Evolutionary conservation across 2,888 invertebrate genomes (phyloP), one percentile per base, ranked within the genome.

Genomic region (Eupithecia tripunctaria): DNA sequence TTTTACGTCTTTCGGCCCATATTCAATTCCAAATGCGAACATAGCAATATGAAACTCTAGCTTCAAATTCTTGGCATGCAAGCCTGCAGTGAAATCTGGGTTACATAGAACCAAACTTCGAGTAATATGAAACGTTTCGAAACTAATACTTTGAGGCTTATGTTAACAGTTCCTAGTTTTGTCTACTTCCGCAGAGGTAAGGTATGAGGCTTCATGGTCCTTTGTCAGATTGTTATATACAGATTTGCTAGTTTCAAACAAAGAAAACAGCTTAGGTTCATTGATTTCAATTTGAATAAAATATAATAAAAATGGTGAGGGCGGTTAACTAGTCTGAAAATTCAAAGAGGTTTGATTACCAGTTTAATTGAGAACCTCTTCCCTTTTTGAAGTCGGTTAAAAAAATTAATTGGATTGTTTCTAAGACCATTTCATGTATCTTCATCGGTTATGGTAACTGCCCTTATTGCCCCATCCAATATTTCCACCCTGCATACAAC

Each of bases 111-210:
- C 81, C 67, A 81, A 84, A 84, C 82, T 84, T 83, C 74, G 80
- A 81, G 78, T 88, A 89, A 91, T 91, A 90, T 86, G 88, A 88
- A 89, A 90, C 90, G 85, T 91, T 91, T 81, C 80, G 79, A 82
- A 84, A 86, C 82, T 84, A 83, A 84, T 83, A 83, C 79, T 59
- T 36, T 25, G 56, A 56, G 64, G 64, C 38, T 38, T 21, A 64
- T 25, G 4, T 25, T 25, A 25, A 25, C 56, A 56, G 56, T 12
- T 25, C 21, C 25, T 21, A 14, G 25, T 56, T 56, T 21, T 25
- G 5, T 56, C 25, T 56, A 25, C 12, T 25, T 25, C 25, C 12
- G 25, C 14, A 25, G 25, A 56, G 56, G n/a, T 56, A 25, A 21
- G 1, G 21, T 21, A 56, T 21, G 10, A 51, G 47, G 2, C 56